phyloP scores from a whole-genome alignment of 2,888 invertebrate genomes.

The Zaprionus bogoriensis region DNA sequence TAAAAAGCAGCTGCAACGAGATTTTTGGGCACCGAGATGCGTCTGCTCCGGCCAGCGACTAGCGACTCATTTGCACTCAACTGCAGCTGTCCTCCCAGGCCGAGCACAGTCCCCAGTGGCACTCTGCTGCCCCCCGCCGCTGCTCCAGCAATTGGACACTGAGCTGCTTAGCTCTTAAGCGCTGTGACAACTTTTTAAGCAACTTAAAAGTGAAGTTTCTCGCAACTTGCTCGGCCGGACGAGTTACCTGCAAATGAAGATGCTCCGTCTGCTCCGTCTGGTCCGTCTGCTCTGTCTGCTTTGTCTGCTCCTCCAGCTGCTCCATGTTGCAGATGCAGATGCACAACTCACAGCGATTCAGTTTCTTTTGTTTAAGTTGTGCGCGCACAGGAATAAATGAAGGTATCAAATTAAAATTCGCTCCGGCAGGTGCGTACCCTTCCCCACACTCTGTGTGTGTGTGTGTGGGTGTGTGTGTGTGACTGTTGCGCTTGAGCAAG shows the following conservation, averaged over 20 bases:
- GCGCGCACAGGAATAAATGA: conserved; percentile 61
- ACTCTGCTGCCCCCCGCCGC: not conserved
- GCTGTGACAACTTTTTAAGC: conserved; percentile 77
- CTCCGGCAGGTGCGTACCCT: conserved; percentile 47
- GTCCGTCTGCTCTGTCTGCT: not conserved
- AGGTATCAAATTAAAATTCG: conserved; percentile 76
- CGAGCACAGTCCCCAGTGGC: no score
- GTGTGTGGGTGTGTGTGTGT: conserved; percentile 30
- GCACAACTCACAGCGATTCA: conserved; percentile 41
- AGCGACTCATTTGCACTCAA: conserved; percentile 59
- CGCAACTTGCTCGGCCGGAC: conserved; percentile 30
- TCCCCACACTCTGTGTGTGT: not conserved
- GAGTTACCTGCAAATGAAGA: conserved; percentile 49
- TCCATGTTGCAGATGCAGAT: conserved; percentile 10
- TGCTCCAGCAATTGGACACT: conserved; percentile 41
- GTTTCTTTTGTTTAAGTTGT: conserved; percentile 73
- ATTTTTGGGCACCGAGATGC: conserved; percentile 30
- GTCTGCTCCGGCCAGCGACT: conserved; percentile 11
- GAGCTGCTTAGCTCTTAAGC: conserved; percentile 70
- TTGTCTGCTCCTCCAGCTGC: not conserved
- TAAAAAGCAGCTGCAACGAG: conserved; percentile 73
- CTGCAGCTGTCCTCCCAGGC: conserved; percentile 45
- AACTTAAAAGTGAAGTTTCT: conserved; percentile 70
- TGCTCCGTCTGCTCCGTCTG: not conserved
- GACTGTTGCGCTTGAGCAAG: conserved; percentile 61